Base-by-base conservation (phyloP, 2,797 vertebrate species). In the Ataeniobius toweri region DNA sequence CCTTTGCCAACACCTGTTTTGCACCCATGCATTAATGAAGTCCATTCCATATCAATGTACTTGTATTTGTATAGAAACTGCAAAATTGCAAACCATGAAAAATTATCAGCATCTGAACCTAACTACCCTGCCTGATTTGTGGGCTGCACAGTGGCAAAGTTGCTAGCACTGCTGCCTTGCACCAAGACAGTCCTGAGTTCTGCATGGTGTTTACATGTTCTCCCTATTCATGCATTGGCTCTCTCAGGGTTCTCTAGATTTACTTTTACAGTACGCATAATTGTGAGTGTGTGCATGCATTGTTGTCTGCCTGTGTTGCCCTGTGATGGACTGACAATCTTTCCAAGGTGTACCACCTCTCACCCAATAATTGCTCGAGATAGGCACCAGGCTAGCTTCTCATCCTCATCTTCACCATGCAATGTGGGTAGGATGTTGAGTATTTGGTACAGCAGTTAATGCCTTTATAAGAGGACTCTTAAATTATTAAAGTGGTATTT, bases 401-500 rank as follows among this genome's bases (percentile, higher is more conserved):
- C 28, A 63, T 63, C 36, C 28, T 63, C 59, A 20, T 36, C 28
- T 63, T 36, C 59, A 63, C 1, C 6, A 7, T 20, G 28, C 16
- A 8, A 18, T 18, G 56, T 59, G 56, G 56, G 56, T 59, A 59
- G 26, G 24, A 59, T 59, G 56, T 59, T 41, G 24, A 44, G 26
- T 69, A 46, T 59, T 48, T n/a, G 10, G 58, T 39, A 24, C 18
- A 59, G 13, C 14, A 6, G 36, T 18, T 22, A 16, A 39, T 12
- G 65, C 41, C 65, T 77, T 75, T 44, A 5, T 79, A 67, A 67
- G 46, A 78, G 56, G 59, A 46, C 8, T 26, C 3, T 39, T 80
- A 39, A 79, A 58, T 82, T 44, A 74, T 82, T 82, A 74, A 81
- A 78, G 46, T 0, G 5, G 0, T 14, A 0, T 53, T 50, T 3